Base-by-base conservation (phyloP, 2,888 invertebrate species). In the Ichneumoninae sp. region DNA sequence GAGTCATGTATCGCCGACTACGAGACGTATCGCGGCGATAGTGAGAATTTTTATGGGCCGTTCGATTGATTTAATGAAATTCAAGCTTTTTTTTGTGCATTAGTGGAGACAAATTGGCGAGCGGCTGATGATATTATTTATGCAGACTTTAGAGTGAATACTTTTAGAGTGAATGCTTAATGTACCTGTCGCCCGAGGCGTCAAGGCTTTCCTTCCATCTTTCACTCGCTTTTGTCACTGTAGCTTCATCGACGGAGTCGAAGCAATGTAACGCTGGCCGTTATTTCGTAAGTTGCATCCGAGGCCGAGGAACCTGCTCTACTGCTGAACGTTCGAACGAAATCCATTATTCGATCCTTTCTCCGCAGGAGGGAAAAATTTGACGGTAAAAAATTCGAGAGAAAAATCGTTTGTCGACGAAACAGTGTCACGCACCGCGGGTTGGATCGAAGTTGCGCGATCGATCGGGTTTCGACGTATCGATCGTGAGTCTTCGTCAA, bases 401-500 rank as follows among this genome's bases (percentile, higher is more conserved):
- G 13, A 70, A n/a, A 70, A 52, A 54, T 47, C 47, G 19, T 52
- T 47, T 8, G 16, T 70, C 70, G 70, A 54, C 70, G 36, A 70
- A 36, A 57, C 6, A 54, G 36, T 40, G 54, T 71, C 71, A 40
- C 22, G 71, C 71, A 33, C 8, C 40, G 57, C 22, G n/a, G 36
- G 36, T 40, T 26, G 19, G 36, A 36, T 71, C 54, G 33, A 8
- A 7, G 47, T 69, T 69, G 30, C 50, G 69, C 30, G n/a, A 69
- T 50, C 30, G 30, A 19, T 22, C 26, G 47, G n/a, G 10, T 30
- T 68, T 68, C 26, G 68, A 44, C 13, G 7, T 8, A 33, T 40
- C 40, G 70, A 71, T 70, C 36, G 36, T 71, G 71, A 71, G 40
- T 71, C 16, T 71, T 22, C 57, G 13, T 52, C 33, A 70, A 70